phyloP scores from a whole-genome alignment of 1,140 invertebrate species.

The Drosophila simulans region DNA sequence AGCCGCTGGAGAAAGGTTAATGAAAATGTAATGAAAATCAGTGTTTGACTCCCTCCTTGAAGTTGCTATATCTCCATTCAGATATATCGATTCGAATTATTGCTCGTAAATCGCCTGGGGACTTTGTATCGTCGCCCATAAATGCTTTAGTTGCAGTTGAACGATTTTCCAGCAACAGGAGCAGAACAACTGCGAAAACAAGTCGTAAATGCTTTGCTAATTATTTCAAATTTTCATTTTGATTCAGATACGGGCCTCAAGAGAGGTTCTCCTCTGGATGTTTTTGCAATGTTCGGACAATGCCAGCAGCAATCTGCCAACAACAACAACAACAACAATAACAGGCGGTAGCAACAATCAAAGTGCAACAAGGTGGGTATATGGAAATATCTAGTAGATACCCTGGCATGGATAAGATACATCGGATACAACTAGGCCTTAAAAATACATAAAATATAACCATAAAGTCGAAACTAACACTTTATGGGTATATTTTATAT shows the following conservation, averaged over 20 bases:
- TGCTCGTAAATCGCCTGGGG: not conserved
- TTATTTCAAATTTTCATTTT: slow-evolving; percentile 46
- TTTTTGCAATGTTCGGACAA: slow-evolving; percentile 6
- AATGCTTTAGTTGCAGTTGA: slow-evolving; percentile 33
- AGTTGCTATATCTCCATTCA: not conserved
- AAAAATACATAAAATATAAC: too few relatives aligned
- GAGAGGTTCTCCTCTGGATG: slow-evolving; percentile 5
- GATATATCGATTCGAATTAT: slow-evolving; percentile 26
- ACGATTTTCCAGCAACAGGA: slow-evolving; percentile 22
- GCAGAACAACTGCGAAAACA: slow-evolving; percentile 8
- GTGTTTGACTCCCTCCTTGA: slow-evolving; percentile 9
- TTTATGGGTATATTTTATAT: too few relatives aligned
- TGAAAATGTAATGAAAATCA: not conserved
- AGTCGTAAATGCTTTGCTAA: slow-evolving; percentile 29
- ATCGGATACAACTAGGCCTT: too few relatives aligned
- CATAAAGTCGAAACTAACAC: too few relatives aligned
- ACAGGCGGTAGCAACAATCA: not conserved
- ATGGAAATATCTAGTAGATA: not conserved
- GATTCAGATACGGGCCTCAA: slow-evolving; percentile 37
- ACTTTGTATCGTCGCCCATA: slow-evolving; percentile 6
- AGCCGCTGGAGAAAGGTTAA: not conserved
- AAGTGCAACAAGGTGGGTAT: not conserved
- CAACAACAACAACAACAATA: not conserved
- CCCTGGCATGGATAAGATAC: not conserved
- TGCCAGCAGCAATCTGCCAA: slow-evolving; percentile 19